These are phyloP conservation scores for Lacerta agilis DNA, from an alignment of 2,797 vertebrate genomes.

Conservation along the genomic window DNA sequence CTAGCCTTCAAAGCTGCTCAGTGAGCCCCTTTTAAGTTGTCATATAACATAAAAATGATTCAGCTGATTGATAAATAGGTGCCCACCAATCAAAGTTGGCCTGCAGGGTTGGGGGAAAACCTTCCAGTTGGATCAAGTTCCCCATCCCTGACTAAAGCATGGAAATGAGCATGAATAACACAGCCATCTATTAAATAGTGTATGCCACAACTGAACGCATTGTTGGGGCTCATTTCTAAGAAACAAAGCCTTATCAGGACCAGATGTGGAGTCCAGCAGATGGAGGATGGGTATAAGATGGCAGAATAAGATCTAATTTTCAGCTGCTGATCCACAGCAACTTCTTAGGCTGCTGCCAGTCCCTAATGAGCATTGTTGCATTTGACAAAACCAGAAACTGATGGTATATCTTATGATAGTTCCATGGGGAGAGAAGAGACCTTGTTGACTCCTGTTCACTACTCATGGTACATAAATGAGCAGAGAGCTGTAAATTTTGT, in stretches of 20 bases:
- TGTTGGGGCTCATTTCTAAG: background rate
- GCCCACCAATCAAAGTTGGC: too few species aligned
- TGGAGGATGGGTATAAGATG: too few species aligned
- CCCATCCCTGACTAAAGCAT: background rate
- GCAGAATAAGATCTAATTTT: too few species aligned
- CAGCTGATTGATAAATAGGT: too few species aligned
- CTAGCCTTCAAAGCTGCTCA: too few species aligned
- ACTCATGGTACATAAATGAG: background rate
- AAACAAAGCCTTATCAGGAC: background rate
- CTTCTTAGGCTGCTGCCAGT: background rate
- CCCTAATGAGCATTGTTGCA: background rate
- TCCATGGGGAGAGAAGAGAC: background rate
- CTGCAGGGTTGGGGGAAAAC: too few species aligned
- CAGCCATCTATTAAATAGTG: background rate
- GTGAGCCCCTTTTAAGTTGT: too few species aligned
- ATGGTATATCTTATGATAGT: background rate
- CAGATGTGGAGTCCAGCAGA: too few species aligned
- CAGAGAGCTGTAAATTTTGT: background rate
- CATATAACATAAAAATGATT: too few species aligned
- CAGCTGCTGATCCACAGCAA: too few species aligned
- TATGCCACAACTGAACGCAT: background rate
- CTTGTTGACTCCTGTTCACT: background rate
- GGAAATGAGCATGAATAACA: background rate
- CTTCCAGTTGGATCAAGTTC: too few species aligned
- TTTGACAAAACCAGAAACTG: background rate